Evolutionary conservation across 2,888 invertebrate genomes (phyloP).

Genomic region (Dendrolimus houi): DNA sequence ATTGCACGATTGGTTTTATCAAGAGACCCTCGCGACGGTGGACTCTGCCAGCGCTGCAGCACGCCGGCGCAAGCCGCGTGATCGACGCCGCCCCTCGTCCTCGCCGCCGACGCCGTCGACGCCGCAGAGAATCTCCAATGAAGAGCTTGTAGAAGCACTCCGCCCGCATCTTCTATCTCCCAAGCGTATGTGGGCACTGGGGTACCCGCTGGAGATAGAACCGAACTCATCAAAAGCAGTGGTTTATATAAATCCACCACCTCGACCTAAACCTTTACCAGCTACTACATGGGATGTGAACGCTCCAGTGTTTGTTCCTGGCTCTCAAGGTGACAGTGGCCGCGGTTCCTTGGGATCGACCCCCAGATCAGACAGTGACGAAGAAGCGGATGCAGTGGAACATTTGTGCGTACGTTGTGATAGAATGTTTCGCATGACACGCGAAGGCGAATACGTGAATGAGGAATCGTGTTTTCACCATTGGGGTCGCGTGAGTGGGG

Average conservation of each 20-base stretch:
- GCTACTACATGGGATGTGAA: constrained; percentile 77
- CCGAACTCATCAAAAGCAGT: constrained; percentile 78
- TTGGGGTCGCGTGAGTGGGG: constrained; percentile 86
- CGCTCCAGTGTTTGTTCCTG: constrained; percentile 81
- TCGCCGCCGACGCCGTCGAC: constrained; percentile 63
- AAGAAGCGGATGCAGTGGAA: constrained; percentile 75
- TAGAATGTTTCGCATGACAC: constrained; percentile 81
- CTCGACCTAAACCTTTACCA: constrained; percentile 52
- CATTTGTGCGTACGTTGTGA: constrained; percentile 84
- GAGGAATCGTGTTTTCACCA: constrained; percentile 90
- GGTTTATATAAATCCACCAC: constrained; percentile 76
- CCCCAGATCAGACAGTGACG: constrained; percentile 74
- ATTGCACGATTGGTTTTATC: constrained; percentile 66
- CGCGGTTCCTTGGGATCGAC: constrained; percentile 73
- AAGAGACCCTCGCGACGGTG: constrained; percentile 65
- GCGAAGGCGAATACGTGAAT: constrained; percentile 82
- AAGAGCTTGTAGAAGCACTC: constrained; percentile 74
- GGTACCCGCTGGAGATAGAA: constrained; percentile 83
- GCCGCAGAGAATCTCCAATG: constrained; percentile 74
- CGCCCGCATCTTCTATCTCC: constrained; percentile 78
- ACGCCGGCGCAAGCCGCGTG: constrained; percentile 55
- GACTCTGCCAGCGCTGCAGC: constrained; percentile 57
- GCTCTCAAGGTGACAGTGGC: constrained; percentile 71
- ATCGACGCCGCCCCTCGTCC: constrained; percentile 60
- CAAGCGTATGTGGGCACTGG: constrained; percentile 79